Conservation (phyloP, 2,888 invertebrate species). For the Caradrina clavipalpis region DNA sequence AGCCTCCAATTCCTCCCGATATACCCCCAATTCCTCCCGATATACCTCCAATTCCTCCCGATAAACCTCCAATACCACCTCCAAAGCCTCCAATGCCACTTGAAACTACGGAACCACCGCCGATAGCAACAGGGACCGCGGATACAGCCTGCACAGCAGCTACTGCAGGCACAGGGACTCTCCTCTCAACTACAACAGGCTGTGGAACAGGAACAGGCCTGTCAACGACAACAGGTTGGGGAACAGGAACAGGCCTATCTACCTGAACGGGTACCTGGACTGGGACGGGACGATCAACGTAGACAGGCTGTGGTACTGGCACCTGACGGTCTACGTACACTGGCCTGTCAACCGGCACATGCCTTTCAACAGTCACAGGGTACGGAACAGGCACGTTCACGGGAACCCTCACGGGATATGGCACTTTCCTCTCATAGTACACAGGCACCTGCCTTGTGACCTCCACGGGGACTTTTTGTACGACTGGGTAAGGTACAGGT, state of each 20-base stretch:
- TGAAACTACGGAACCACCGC: slow-evolving; percentile 36
- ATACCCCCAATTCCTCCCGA: slow-evolving; percentile 12
- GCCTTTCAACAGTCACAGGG: slow-evolving; percentile 91
- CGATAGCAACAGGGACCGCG: slow-evolving; percentile 46
- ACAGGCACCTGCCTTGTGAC: slow-evolving; percentile 87
- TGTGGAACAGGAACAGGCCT: slow-evolving; percentile 64
- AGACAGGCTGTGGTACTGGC: slow-evolving; percentile 88
- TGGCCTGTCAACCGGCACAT: slow-evolving; percentile 91
- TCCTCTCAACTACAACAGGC: slow-evolving; percentile 63
- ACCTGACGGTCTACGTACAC: slow-evolving; percentile 91
- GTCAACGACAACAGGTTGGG: slow-evolving; percentile 80
- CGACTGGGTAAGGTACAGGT: slow-evolving; percentile 89
- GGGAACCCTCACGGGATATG: slow-evolving; percentile 89
- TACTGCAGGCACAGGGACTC: slow-evolving; percentile 55
- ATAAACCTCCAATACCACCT: slow-evolving; percentile 21
- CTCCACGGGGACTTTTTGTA: slow-evolving; percentile 89
- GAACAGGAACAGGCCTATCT: slow-evolving; percentile 88
- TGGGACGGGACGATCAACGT: slow-evolving; percentile 90
- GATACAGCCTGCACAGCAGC: slow-evolving; percentile 54
- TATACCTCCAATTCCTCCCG: slow-evolving; percentile 26
- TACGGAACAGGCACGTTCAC: slow-evolving; percentile 90
- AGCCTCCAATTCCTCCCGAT: slow-evolving; percentile 26
- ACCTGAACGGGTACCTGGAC: slow-evolving; percentile 92
- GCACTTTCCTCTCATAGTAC: slow-evolving; percentile 87
- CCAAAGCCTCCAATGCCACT: slow-evolving; percentile 37